Evolutionary conservation across 2,113 vertebrate genomes (phyloP), one percentile per base, ranked within the genome.

Genomic region (Varanus komodoensis): DNA sequence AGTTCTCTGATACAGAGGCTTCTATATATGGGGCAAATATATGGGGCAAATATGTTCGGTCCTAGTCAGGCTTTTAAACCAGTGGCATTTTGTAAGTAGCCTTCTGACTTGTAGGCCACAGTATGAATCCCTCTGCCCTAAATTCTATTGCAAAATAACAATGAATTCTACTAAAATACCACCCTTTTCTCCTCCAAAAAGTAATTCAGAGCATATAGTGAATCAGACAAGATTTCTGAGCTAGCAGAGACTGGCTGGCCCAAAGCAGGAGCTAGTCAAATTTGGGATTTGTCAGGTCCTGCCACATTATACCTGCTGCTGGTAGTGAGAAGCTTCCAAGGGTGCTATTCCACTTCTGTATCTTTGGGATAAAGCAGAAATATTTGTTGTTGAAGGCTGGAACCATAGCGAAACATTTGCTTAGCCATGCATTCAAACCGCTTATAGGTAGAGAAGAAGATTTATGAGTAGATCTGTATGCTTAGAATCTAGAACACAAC

Each of bases 181-280:
- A 75, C 21, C 27, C 15, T 61, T 61, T 68, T 11, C 19, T 48
- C 57, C 88, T 52, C 23, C 21, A 78, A 82, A 75, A 19, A 77
- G 38, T 83, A 74, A 75, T 50, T 61, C 21, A 44, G 52, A 77
- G 12, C 82, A 89, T 77, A 84, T 77, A 82, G 81, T 84, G 19
- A 84, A 64, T 52, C 34, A 77, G 23, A 44, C 34, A 44, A 83
- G 50, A 54, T 84, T 73, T 74, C 84, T 27, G 71, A 75, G 34
- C 38, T 74, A 68, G 52, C 86, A n/a, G 14, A 0, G 0, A 38
- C 6, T 92, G 2, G 74, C 25, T 69, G 23, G 12, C 71, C 52
- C 68, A 27, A 7, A 21, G 12, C 25, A 92, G 57, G 75, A 54
- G 61, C 54, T 23, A 19, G 48, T 71, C 44, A 85, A 54, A 84